A percentile compares a stretch with the other conserved stretches of the same genome.
These are phyloP conservation scores for Poecile montanus DNA, from an alignment of 2,797 vertebrate species.

Conservation along the genomic window DNA sequence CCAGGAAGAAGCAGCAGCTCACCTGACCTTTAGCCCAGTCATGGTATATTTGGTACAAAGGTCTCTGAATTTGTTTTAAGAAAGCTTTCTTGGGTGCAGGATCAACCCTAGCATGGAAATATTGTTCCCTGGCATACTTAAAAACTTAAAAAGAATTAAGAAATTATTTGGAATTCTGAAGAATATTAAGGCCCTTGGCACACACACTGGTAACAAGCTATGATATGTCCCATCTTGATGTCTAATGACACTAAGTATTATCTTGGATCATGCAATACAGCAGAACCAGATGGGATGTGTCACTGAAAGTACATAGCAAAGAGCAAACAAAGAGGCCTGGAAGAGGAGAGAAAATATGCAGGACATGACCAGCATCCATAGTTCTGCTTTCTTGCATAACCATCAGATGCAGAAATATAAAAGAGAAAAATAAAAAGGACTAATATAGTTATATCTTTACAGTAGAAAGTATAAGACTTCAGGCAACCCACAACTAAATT, in stretches of 20 bases:
- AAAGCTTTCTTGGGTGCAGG: neutral
- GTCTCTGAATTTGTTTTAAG: neutral
- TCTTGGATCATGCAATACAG: neutral
- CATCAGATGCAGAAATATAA: neutral
- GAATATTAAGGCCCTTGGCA: neutral
- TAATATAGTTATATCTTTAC: neutral
- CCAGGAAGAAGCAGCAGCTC: neutral
- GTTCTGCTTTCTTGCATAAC: slow-evolving; percentile 19
- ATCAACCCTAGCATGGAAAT: neutral
- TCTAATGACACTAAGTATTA: neutral
- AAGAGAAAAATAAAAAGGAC: neutral
- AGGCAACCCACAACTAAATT: neutral
- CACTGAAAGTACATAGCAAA: neutral
- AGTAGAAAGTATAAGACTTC: neutral
- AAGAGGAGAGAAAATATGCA: neutral
- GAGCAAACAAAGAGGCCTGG: slow-evolving; percentile 15
- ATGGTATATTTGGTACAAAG: neutral
- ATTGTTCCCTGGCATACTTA: neutral
- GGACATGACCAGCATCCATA: neutral
- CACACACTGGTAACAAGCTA: neutral
- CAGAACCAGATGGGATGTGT: slow-evolving; percentile 54
- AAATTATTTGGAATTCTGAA: neutral
- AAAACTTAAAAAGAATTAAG: neutral
- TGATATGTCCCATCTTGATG: neutral
- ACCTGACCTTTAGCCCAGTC: neutral